phyloP scores from a whole-genome alignment of 2,888 invertebrate species.

The Troglohyphantes excavatus region DNA sequence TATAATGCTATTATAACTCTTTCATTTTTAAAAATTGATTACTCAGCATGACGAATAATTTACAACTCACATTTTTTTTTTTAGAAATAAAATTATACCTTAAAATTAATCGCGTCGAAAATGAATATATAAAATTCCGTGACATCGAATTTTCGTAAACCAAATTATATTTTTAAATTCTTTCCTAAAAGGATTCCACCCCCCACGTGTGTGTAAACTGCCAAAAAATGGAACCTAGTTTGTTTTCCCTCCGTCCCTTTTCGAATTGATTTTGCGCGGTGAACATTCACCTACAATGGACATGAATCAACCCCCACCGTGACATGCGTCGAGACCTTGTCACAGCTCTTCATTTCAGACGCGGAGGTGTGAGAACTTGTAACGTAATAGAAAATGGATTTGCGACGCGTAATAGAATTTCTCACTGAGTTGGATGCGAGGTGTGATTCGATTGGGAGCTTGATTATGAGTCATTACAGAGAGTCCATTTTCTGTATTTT shows the following conservation, averaged over 20 bases:
- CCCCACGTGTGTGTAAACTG: neutral
- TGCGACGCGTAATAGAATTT: slow-evolving; percentile 32
- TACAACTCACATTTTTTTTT: no score
- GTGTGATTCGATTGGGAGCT: slow-evolving; percentile 13
- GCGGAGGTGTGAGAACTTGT: slow-evolving; percentile 40
- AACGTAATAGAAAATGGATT: slow-evolving; percentile 40
- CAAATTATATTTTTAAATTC: no score
- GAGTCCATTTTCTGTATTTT: slow-evolving; percentile 12
- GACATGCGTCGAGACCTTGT: neutral
- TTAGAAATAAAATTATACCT: no score
- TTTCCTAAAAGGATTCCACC: no score
- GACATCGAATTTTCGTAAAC: no score
- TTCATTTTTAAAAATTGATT: no score
- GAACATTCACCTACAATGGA: neutral
- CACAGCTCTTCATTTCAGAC: neutral
- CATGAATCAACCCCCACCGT: slow-evolving; percentile 10
- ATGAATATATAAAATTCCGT: no score
- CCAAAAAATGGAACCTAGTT: neutral
- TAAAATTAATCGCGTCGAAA: no score
- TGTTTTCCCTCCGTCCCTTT: neutral
- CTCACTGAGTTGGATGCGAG: neutral
- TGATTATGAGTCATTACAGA: neutral
- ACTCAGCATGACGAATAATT: no score
- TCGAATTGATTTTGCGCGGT: neutral
- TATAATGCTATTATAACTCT: no score